phyloP scores from a whole-genome alignment of 2,888 invertebrate species.

The Coecobrya sp. region DNA sequence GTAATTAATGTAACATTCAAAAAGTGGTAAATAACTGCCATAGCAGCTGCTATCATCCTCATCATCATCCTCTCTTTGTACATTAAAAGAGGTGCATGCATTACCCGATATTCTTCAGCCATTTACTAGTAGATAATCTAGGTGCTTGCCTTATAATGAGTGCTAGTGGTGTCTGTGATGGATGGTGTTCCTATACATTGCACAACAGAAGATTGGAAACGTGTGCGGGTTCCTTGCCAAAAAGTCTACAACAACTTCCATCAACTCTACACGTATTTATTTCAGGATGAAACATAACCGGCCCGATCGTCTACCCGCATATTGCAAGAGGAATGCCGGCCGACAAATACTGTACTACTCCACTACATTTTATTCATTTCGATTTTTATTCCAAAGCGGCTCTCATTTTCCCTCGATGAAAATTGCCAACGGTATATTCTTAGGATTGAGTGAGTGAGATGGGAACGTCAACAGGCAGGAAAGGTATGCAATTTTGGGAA shows the following conservation, averaged over 20 bases:
- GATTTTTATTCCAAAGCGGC: neutral
- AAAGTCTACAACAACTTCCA: slow-evolving; percentile 44
- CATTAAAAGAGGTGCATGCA: neutral
- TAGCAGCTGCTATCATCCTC: slow-evolving; percentile 75
- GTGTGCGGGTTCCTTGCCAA: slow-evolving; percentile 54
- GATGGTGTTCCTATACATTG: slow-evolving; percentile 3
- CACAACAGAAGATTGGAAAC: slow-evolving; percentile 48
- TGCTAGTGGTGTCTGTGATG: slow-evolving; percentile 16
- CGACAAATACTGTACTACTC: neutral
- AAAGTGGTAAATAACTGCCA: slow-evolving; percentile 72
- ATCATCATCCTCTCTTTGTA: slow-evolving; percentile 44
- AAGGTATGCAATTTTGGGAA: neutral
- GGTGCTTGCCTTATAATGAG: slow-evolving; percentile 27
- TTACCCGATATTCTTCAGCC: neutral
- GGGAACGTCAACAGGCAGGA: neutral
- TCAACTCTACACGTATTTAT: neutral
- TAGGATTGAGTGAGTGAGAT: neutral
- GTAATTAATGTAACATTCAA: slow-evolving; percentile 71
- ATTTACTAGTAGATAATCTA: slow-evolving; percentile 14
- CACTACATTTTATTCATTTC: neutral
- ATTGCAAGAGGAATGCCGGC: slow-evolving; percentile 16
- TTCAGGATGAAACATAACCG: slow-evolving; percentile 34
- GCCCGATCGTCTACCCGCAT: slow-evolving; percentile 26
- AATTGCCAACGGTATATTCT: slow-evolving; percentile 7
- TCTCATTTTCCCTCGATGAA: slow-evolving; percentile 12